Conservation (phyloP, 2,888 invertebrate genomes). For the Conchocele bisecta region DNA sequence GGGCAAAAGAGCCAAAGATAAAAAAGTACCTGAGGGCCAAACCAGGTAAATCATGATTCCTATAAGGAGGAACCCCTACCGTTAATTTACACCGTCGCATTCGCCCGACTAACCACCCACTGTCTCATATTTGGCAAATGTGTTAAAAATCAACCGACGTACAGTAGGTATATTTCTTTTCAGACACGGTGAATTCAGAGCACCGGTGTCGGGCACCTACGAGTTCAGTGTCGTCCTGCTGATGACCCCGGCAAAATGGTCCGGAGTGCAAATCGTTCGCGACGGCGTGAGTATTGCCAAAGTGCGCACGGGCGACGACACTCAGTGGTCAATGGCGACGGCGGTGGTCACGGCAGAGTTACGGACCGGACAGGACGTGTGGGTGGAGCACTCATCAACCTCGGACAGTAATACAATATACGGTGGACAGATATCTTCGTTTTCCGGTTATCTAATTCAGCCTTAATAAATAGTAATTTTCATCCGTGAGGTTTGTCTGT, state of each 20-base stretch:
- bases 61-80: too few relatives aligned
- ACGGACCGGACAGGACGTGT: constrained; percentile 47
- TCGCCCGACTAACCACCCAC: too few relatives aligned
- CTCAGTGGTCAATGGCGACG: constrained; percentile 40
- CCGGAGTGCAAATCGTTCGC: constrained; percentile 46
- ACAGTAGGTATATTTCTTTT: too few relatives aligned
- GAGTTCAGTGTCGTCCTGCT: constrained; percentile 52
- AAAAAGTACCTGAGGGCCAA: too few relatives aligned
- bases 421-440: constrained; percentile 35
- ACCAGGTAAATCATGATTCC: too few relatives aligned
- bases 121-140: too few relatives aligned
- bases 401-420: constrained; percentile 46
- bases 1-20: too few relatives aligned
- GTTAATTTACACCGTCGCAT: too few relatives aligned
- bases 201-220: constrained; percentile 43
- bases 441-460: constrained; percentile 54
- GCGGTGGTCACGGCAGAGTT: constrained; percentile 32
- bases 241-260: constrained; percentile 45
- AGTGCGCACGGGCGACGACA: constrained; percentile 39
- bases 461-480: constrained; percentile 10
- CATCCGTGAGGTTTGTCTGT: too few relatives aligned
- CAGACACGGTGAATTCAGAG: constrained; percentile 54
- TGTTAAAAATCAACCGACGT: too few relatives aligned
- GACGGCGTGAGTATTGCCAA: constrained; percentile 31
- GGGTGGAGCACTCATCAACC: constrained; percentile 51